phyloP scores from a whole-genome alignment of 2,113 vertebrate genomes.

The Pseudorasbora parva region DNA sequence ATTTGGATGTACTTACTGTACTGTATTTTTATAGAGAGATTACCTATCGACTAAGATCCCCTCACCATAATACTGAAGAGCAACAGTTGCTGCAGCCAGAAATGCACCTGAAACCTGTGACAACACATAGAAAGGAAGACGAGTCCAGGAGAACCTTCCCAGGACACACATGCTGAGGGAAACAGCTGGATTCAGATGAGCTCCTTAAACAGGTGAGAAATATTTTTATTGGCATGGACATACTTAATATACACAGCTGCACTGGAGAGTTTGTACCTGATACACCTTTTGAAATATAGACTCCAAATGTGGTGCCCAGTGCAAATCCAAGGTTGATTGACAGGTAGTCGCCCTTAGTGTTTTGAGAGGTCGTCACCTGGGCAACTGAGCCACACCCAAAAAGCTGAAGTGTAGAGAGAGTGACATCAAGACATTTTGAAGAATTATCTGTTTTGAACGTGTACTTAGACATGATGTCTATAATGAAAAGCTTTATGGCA shows the following conservation, averaged over 20 bases:
- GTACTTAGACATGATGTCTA: no score
- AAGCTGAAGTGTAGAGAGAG: slow-evolving; percentile 68
- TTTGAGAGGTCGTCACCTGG: slow-evolving; percentile 76
- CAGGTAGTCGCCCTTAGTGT: slow-evolving; percentile 77
- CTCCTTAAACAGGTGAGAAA: slow-evolving; percentile 69
- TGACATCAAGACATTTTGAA: not conserved
- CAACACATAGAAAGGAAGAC: slow-evolving; percentile 77
- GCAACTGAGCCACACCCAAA: slow-evolving; percentile 79
- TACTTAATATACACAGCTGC: not conserved
- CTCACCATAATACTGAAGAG: slow-evolving; percentile 80
- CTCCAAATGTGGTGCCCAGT: slow-evolving; percentile 75
- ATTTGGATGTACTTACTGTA: not conserved
- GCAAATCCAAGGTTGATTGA: slow-evolving; percentile 79
- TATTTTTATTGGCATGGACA: not conserved
- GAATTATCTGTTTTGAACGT: not conserved
- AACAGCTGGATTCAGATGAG: slow-evolving; percentile 86
- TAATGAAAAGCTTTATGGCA: not conserved
- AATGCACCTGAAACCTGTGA: slow-evolving; percentile 78
- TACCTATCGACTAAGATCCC: not conserved
- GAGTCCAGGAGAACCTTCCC: slow-evolving; percentile 78
- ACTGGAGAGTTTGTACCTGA: slow-evolving; percentile 73
- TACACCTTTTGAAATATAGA: slow-evolving; percentile 78
- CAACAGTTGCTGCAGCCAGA: slow-evolving; percentile 72
- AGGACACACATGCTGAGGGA: slow-evolving; percentile 80
- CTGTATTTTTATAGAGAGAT: not conserved